Evolutionary conservation across 1,140 invertebrate species (phyloP).

Genomic region (Cherax destructor): DNA sequence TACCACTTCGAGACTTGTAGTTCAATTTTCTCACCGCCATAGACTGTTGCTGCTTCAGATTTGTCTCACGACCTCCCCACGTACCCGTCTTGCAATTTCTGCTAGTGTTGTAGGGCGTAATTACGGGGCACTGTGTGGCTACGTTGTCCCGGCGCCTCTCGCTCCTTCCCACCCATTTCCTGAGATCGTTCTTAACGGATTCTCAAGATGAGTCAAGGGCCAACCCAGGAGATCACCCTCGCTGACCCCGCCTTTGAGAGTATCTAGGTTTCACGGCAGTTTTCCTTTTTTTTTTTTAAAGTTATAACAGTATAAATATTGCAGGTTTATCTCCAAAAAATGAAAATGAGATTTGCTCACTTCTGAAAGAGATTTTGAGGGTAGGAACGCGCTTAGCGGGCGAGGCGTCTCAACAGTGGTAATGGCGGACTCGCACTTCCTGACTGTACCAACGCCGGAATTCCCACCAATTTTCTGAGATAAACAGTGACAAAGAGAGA

Average conservation of each 20-base stretch:
- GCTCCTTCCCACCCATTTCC: not conserved
- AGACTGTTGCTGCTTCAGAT: not conserved
- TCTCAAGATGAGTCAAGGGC: not conserved
- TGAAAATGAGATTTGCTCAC: not conserved
- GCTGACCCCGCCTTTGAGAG: not conserved
- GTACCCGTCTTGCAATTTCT: not conserved
- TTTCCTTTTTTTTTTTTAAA: not conserved
- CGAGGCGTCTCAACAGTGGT: not conserved
- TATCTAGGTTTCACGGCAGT: not conserved
- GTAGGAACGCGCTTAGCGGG: not conserved
- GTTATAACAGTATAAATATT: not conserved
- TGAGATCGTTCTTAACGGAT: not conserved
- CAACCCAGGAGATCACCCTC: not conserved
- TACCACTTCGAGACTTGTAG: too few species aligned
- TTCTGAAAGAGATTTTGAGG: too few species aligned
- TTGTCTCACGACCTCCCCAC: not conserved
- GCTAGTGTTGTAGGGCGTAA: not conserved
- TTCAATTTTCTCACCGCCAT: not conserved
- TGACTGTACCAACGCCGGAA: not conserved
- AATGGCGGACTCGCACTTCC: not conserved
- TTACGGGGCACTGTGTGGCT: not conserved
- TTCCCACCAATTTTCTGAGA: constrained; percentile 6
- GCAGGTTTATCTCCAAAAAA: not conserved
- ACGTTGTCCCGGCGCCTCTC: not conserved
- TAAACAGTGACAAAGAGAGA: not conserved